Evolutionary conservation across 30 jellyfish, hydroid and myxozoan species (phyloP).

Genomic region (Mastigias papua): DNA sequence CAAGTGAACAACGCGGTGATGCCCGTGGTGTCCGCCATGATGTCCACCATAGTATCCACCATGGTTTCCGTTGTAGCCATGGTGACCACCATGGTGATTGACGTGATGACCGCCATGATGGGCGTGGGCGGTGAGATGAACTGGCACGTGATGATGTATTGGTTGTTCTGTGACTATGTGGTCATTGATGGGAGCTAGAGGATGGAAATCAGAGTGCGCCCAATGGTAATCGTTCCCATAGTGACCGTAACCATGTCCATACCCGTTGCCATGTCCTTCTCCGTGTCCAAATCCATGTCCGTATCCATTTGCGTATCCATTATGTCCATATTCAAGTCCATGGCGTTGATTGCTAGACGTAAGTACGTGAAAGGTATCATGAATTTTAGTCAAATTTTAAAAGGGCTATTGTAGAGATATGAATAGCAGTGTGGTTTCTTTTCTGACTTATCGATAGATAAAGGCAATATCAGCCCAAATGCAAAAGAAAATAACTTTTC

Average conservation of each 20-base stretch:
- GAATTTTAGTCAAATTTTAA: too few species aligned
- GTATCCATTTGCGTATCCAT: conserved; percentile 16
- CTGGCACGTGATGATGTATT: conserved; percentile 40
- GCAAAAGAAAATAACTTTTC: too few species aligned
- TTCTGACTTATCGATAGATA: too few species aligned
- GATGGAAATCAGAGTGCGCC: conserved; percentile 21
- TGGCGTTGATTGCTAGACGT: conserved; percentile 64
- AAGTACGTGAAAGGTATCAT: neutral
- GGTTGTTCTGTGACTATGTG: conserved; percentile 63
- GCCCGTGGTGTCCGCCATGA: conserved; percentile 61
- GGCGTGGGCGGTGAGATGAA: conserved; percentile 33
- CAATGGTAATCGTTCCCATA: conserved; percentile 33
- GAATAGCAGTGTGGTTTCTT: too few species aligned
- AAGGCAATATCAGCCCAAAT: too few species aligned
- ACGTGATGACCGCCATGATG: conserved; percentile 48
- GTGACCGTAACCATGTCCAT: conserved; percentile 18
- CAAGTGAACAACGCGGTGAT: too few species aligned
- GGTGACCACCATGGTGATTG: conserved; percentile 43
- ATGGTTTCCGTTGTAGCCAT: neutral
- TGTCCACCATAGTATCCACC: conserved; percentile 66
- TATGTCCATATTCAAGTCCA: conserved; percentile 63
- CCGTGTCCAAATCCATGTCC: conserved; percentile 49
- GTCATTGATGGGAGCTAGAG: conserved; percentile 57
- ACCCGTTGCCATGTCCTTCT: conserved; percentile 12
- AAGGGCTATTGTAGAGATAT: too few species aligned